phyloP scores from a whole-genome alignment of 2,888 invertebrate species.

The Rhopalosiphum nymphaeae region DNA sequence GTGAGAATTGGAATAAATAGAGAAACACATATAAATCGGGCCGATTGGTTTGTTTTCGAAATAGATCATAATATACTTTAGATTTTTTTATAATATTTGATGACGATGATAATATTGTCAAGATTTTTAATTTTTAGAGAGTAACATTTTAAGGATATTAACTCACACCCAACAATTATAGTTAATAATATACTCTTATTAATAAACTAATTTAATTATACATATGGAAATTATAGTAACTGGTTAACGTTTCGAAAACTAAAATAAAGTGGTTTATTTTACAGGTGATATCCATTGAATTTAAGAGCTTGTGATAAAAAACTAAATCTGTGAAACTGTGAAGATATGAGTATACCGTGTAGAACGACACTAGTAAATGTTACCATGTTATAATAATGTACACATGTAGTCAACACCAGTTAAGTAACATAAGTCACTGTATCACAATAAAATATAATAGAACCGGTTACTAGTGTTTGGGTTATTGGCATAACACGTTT shows the following conservation, averaged over 20 bases:
- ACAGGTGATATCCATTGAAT: background rate
- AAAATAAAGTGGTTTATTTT: background rate
- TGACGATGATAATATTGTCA: background rate
- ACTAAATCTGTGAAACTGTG: background rate
- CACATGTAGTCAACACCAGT: background rate
- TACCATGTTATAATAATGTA: background rate
- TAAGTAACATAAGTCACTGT: constrained; percentile 21
- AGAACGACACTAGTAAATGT: background rate
- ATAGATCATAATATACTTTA: background rate
- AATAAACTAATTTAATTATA: background rate
- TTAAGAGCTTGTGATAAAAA: background rate
- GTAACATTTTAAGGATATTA: background rate
- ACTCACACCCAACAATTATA: background rate
- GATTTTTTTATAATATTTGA: background rate
- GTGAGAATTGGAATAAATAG: background rate
- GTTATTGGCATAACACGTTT: constrained; percentile 51
- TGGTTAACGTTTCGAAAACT: background rate
- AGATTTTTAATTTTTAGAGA: background rate
- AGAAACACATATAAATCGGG: background rate
- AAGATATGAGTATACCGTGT: background rate
- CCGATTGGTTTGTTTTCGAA: background rate
- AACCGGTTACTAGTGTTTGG: constrained; percentile 57
- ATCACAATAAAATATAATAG: constrained; percentile 16
- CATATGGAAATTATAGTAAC: background rate
- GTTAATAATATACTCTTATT: background rate